Evolutionary conservation across 2,797 vertebrate species (phyloP).

Genomic region (Sebastes wilsoni): DNA sequence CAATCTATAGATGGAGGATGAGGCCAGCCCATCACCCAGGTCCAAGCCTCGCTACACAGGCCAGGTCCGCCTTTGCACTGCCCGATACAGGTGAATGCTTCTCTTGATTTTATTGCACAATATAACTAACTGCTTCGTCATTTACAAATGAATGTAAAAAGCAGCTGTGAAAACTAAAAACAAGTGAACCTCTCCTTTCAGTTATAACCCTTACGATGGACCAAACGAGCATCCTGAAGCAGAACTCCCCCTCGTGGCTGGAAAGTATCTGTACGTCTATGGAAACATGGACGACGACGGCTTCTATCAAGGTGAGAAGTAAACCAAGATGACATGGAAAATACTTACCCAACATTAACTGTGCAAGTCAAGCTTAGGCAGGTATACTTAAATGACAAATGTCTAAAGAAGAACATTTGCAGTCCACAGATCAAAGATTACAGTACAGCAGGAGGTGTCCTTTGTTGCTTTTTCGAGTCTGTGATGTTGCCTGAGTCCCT

Average conservation of each 20-base stretch:
- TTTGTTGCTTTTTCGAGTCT: conserved; percentile 15
- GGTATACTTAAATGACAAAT: background rate
- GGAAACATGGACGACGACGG: conserved; percentile 98
- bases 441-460: background rate
- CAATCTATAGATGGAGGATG: conserved; percentile 91
- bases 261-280: conserved; percentile 97
- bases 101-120: background rate
- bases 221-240: conserved; percentile 98
- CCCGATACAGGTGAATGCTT: conserved; percentile 91
- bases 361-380: background rate
- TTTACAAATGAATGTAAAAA: background rate
- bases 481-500: background rate
- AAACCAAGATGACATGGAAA: background rate
- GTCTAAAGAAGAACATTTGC: background rate
- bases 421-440: background rate
- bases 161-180: background rate
- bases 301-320: conserved; percentile 93
- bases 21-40: conserved; percentile 86
- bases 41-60: conserved; percentile 95
- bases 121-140: background rate
- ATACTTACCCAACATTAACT: background rate
- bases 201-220: conserved; percentile 98
- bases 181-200: conserved; percentile 50
- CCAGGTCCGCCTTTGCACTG: conserved; percentile 96
- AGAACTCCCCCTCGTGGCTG: conserved; percentile 96